These are phyloP conservation scores for Drosophila varians DNA, from an alignment of 1,140 invertebrate species.

Conservation along the genomic window DNA sequence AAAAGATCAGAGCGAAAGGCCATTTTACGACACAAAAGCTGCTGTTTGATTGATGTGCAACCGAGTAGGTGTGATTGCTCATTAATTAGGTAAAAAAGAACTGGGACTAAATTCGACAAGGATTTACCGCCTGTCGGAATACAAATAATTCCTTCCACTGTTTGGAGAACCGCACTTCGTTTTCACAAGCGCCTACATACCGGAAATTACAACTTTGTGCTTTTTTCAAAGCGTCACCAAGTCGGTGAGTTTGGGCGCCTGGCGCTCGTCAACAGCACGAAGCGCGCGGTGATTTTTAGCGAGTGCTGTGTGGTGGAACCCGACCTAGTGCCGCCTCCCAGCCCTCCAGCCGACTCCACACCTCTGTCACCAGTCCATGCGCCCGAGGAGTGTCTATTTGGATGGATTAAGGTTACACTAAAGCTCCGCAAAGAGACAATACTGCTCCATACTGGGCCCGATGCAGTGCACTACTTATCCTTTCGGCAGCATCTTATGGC, in stretches of 20 bases:
- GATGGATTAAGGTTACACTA: no score
- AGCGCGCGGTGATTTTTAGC: conserved; percentile 95
- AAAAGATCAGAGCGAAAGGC: conserved; percentile 12
- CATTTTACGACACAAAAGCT: no score
- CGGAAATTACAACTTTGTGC: conserved; percentile 92
- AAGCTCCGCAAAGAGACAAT: no score
- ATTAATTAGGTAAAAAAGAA: conserved; percentile 9
- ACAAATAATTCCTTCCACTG: conserved; percentile 40
- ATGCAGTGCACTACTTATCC: no score
- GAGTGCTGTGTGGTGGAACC: conserved; percentile 87
- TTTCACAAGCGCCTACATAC: conserved; percentile 92
- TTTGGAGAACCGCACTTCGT: conserved; percentile 65
- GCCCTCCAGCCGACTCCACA: conserved; percentile 50
- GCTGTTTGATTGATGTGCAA: conserved; percentile 12
- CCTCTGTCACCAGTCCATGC: no score
- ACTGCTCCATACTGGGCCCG: no score
- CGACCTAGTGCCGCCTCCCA: conserved; percentile 56
- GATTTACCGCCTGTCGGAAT: conserved; percentile 19
- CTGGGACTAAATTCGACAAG: conserved; percentile 8
- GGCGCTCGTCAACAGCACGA: conserved; percentile 92
- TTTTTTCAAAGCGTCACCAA: conserved; percentile 94
- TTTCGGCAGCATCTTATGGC: no score
- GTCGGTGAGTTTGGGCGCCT: conserved; percentile 97
- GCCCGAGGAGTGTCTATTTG: no score
- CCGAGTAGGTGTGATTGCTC: conserved; percentile 1